Conservation (phyloP, 2,113 vertebrate species). For the Zosterops borbonicus region DNA sequence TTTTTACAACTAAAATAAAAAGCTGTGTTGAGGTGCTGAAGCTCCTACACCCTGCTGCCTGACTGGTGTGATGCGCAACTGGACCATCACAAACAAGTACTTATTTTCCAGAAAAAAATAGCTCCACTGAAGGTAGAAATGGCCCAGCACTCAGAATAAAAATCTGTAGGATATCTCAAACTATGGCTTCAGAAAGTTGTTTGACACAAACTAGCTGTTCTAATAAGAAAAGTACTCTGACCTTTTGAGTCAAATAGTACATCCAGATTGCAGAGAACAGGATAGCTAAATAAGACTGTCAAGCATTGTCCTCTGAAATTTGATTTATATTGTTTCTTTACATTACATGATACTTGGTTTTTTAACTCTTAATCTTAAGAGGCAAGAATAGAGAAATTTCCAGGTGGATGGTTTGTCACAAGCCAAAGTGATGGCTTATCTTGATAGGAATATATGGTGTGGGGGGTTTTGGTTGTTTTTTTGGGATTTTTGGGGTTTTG, state of each 20-base stretch:
- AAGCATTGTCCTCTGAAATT: background rate
- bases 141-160: background rate
- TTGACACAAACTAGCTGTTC: background rate
- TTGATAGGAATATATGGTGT: background rate
- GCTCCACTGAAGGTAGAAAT: background rate
- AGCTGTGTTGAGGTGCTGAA: background rate
- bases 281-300: background rate
- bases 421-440: background rate
- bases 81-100: background rate
- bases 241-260: background rate
- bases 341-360: background rate
- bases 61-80: background rate
- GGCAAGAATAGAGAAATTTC: background rate
- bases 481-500: background rate
- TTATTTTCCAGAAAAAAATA: background rate
- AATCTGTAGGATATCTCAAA: background rate
- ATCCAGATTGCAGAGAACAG: background rate
- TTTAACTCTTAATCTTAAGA: background rate
- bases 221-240: background rate
- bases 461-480: fast-evolving
- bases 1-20: background rate
- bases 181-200: background rate
- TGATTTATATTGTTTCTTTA: background rate
- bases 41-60: background rate
- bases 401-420: background rate